Evolutionary conservation across 2,888 invertebrate species (phyloP), one percentile per base, ranked within the genome.

Genomic region (Ormyrus nitidulus): DNA sequence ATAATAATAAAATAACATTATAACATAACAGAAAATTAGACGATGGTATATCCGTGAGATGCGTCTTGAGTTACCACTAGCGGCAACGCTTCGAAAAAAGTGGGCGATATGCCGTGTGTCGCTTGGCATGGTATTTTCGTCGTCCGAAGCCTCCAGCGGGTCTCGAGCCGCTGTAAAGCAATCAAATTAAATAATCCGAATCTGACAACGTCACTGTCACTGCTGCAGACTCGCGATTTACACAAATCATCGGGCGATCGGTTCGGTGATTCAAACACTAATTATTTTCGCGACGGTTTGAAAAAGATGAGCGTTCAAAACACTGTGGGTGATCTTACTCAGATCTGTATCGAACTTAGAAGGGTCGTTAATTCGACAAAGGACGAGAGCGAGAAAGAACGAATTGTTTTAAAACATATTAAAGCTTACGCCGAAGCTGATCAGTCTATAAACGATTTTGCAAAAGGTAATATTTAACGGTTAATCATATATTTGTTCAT

Each of bases 281-380:
- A 68, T 77, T 59, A 1, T 65, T 71, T 46, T 51, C 56, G 46
- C 51, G 53, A 53, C 7, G 54, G 48, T 13, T n/a, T 65, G 46
- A 76, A 69, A 84, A 88, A 86, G 73, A 90, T 90, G 90, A 87
- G 84, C 78, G 83, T 86, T 9, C 85, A 85, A 73, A 84, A 86
- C 51, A 85, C 81, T n/a, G 82, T 90, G 19, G 85, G 88, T 65
- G 86, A 88, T 83, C 83, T 90, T 49, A 89, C 93, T 66, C 92
- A 93, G 84, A 88, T 91, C 62, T 93, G 94, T 74, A 93, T 93
- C 88, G 92, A 93, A 84, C 89, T 94, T 82, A 91, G 92, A 46
- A 91, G 91, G 58, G 91, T 91, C 68, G 86, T 93, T 80, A 87
- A 86, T 64, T 80, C 87, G 58, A 85, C 86, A 5, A 89, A 86